phyloP scores from a whole-genome alignment of 1,140 invertebrate species.

The Potamilus streckersoni region DNA sequence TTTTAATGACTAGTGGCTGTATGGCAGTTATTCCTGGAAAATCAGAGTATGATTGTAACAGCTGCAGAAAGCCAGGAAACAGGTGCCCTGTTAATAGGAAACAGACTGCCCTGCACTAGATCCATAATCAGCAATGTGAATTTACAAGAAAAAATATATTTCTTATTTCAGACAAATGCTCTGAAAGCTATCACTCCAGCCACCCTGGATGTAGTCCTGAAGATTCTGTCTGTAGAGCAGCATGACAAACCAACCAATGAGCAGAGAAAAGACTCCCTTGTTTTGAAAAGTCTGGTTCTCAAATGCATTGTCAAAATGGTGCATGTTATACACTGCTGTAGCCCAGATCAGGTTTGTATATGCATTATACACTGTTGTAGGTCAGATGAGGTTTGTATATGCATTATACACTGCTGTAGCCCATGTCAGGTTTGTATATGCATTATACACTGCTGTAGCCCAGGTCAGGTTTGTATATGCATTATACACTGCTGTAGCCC shows the following conservation, averaged over 20 bases:
- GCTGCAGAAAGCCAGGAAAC: too few relatives aligned
- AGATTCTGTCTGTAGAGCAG: constrained; percentile 48
- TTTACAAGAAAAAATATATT: not conserved
- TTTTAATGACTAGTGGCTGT: too few relatives aligned
- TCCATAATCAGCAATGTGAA: too few relatives aligned
- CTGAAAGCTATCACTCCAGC: constrained; percentile 75
- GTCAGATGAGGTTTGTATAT: too few relatives aligned
- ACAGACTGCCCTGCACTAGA: too few relatives aligned
- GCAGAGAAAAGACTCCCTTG: constrained; percentile 66
- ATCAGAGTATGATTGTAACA: too few relatives aligned
- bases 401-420: too few relatives aligned
- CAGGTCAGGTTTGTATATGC: constrained; percentile 50
- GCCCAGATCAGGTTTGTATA: constrained; percentile 72
- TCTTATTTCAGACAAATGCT: constrained; percentile 72
- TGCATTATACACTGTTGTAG: too few relatives aligned
- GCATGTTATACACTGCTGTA: constrained; percentile 71
- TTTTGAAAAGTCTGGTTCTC: constrained; percentile 68
- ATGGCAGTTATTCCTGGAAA: too few relatives aligned
- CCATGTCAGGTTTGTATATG: constrained; percentile 49
- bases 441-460: too few relatives aligned
- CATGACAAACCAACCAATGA: constrained; percentile 47
- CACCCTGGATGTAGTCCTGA: constrained; percentile 73
- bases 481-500: constrained; percentile 72
- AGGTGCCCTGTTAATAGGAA: too few relatives aligned
- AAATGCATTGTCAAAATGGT: constrained; percentile 74